Conservation (phyloP, 1,140 invertebrate genomes). For the Homalodisca vitripennis region DNA sequence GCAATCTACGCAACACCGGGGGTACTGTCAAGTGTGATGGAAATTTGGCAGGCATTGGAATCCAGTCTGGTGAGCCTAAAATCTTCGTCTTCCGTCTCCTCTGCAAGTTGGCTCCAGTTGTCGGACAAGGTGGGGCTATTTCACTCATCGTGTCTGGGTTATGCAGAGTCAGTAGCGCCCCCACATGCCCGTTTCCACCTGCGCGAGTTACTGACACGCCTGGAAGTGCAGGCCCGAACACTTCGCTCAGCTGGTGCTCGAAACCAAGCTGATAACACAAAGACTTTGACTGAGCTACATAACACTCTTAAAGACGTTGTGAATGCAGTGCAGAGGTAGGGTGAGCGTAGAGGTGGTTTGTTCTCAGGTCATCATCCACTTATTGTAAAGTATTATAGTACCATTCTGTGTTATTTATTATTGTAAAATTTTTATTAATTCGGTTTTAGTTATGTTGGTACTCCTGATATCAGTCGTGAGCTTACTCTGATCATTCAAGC, state of each 20-base stretch:
- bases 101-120: conserved; percentile 74
- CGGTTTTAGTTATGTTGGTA: too few relatives aligned
- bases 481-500: too few relatives aligned
- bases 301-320: conserved; percentile 79
- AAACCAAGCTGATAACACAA: conserved; percentile 66
- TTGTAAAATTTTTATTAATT: too few relatives aligned
- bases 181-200: conserved; percentile 88
- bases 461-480: too few relatives aligned
- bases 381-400: not conserved
- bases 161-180: conserved; percentile 70
- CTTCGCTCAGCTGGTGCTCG: conserved; percentile 69
- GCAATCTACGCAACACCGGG: conserved; percentile 67
- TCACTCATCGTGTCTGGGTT: conserved; percentile 71
- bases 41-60: conserved; percentile 67
- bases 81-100: conserved; percentile 57
- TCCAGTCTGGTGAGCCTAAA: conserved; percentile 62
- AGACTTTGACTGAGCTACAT: conserved; percentile 69
- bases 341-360: conserved; percentile 9
- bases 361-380: not conserved
- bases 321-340: conserved; percentile 48
- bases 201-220: conserved; percentile 75
- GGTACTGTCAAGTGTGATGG: conserved; percentile 57
- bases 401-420: not conserved
- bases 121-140: conserved; percentile 80
- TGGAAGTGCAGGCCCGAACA: conserved; percentile 77